A percentile compares a stretch with the other conserved stretches of the same genome.
These are phyloP conservation scores for Vimba vimba DNA, from an alignment of 2,113 vertebrate genomes.

Conservation along the genomic window DNA sequence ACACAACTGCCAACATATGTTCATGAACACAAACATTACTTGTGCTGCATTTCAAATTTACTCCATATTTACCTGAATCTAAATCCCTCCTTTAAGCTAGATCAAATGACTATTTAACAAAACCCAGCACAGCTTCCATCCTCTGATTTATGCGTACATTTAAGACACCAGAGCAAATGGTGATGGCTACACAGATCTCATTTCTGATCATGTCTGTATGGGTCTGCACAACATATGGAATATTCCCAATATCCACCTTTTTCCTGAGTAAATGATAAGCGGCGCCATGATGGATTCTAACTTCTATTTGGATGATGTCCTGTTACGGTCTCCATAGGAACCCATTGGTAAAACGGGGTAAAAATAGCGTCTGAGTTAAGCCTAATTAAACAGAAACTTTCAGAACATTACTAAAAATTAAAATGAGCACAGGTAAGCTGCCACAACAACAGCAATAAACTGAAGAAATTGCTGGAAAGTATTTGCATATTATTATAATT, in stretches of 20 bases:
- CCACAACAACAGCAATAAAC: too few species aligned
- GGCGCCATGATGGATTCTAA: too few species aligned
- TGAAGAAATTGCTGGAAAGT: too few species aligned
- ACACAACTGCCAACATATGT: constrained; percentile 43
- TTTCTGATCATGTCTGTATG: not conserved
- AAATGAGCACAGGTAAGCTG: too few species aligned
- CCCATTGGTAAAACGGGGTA: too few species aligned
- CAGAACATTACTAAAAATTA: too few species aligned
- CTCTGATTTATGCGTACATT: not conserved
- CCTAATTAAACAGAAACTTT: too few species aligned
- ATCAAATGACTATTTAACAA: constrained; percentile 14
- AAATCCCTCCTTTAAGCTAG: not conserved
- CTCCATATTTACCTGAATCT: constrained; percentile 20
- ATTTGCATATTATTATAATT: not conserved
- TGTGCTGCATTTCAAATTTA: not conserved
- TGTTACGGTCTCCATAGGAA: too few species aligned
- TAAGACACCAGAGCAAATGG: not conserved
- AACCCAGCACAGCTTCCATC: not conserved
- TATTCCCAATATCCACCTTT: not conserved
- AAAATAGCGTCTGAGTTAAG: too few species aligned
- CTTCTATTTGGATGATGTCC: too few species aligned
- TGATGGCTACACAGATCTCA: not conserved
- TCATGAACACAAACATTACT: constrained; percentile 38
- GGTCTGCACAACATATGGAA: not conserved
- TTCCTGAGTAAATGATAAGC: too few species aligned